Percentiles rank a stretch among this genome's conserved stretches.
phyloP scores from a whole-genome alignment of 2,797 vertebrate species.

The Moxostoma hubbsi region DNA sequence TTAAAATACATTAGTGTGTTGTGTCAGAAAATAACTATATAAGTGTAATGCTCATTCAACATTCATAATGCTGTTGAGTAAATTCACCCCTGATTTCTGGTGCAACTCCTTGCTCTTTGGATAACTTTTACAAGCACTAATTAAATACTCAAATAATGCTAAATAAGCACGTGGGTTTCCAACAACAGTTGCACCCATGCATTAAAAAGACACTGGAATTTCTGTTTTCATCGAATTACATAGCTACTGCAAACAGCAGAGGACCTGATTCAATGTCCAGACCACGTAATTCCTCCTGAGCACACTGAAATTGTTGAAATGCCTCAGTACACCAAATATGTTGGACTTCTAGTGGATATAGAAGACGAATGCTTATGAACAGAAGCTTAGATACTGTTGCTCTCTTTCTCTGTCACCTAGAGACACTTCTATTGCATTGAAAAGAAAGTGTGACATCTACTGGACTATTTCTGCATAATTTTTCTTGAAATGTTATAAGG shows the following conservation, averaged over 20 bases:
- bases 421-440: not conserved
- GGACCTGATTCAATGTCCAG: constrained; percentile 26
- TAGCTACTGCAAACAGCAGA: not conserved
- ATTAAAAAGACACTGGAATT: constrained; percentile 6
- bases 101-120: no score
- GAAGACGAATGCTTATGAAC: constrained; percentile 18
- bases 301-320: constrained; percentile 27
- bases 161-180: not conserved
- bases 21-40: no score
- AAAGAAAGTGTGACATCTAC: constrained; percentile 50
- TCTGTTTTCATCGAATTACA: constrained; percentile 21
- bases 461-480: constrained; percentile 12
- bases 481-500: constrained; percentile 12
- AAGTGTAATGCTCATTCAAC: no score
- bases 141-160: not conserved
- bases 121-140: no score
- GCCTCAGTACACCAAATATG: constrained; percentile 38
- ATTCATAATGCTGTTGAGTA: no score
- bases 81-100: no score
- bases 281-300: constrained; percentile 24
- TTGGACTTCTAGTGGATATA: constrained; percentile 19
- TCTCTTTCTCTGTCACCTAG: not conserved
- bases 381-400: not conserved
- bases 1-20: no score
- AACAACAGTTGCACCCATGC: not conserved